Percentiles rank a stretch among this genome's conserved stretches.
phyloP scores from a whole-genome alignment of 1,140 invertebrate species.

The Ceratosolen solmsi region DNA sequence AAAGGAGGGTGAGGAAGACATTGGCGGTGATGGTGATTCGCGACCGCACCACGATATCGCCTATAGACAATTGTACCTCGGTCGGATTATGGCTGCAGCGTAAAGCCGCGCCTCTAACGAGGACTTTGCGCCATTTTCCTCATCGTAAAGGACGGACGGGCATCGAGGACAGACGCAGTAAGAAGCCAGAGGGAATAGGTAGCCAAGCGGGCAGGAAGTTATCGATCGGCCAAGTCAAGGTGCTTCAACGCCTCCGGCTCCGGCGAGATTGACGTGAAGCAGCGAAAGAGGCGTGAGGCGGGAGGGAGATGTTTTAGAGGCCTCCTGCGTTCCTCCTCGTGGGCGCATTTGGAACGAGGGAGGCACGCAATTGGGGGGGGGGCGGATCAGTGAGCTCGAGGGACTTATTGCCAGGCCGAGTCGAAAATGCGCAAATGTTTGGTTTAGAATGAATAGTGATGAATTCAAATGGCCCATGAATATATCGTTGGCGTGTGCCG shows the following conservation, averaged over 20 bases:
- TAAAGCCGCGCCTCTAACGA: not conserved
- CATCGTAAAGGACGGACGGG: not conserved
- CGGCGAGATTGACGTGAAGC: slow-evolving; percentile 27
- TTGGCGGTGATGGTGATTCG: too few relatives aligned
- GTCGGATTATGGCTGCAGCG: not conserved
- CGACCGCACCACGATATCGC: too few relatives aligned
- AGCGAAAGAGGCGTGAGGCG: not conserved
- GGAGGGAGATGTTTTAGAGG: not conserved
- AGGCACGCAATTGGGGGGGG: not conserved
- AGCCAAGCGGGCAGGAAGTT: slow-evolving; percentile 20
- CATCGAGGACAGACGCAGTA: not conserved
- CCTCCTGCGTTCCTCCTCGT: not conserved
- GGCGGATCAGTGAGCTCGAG: not conserved
- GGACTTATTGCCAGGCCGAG: not conserved
- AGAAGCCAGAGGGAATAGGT: not conserved
- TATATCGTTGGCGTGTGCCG: not conserved
- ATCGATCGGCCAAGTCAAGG: slow-evolving; percentile 32
- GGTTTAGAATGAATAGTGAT: not conserved
- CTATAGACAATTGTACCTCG: too few relatives aligned
- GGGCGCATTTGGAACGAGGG: not conserved
- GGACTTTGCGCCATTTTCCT: not conserved
- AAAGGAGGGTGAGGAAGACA: too few relatives aligned
- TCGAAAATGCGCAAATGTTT: not conserved
- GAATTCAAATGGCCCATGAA: not conserved
- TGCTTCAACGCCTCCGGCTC: slow-evolving; percentile 23